Evolutionary conservation across 1,140 invertebrate genomes (phyloP).

Genomic region (Micrasema minimum): DNA sequence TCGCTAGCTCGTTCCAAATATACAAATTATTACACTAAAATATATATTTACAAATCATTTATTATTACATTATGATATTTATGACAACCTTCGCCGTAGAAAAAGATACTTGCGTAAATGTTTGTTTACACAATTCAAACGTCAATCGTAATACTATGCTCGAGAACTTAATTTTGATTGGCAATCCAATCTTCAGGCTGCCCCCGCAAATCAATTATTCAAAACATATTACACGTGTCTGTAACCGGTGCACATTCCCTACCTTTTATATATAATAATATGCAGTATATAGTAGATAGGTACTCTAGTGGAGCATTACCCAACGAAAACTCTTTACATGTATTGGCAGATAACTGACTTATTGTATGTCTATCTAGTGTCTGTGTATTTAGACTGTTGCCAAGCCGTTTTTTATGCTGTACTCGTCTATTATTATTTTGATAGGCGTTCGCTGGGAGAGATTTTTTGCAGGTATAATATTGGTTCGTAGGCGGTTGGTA

Average conservation of each 20-base stretch:
- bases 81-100: too few relatives aligned
- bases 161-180: background rate
- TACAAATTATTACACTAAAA: too few relatives aligned
- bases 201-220: background rate
- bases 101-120: too few relatives aligned
- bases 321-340: slow-evolving; percentile 19
- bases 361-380: too few relatives aligned
- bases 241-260: slow-evolving; percentile 11
- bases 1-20: too few relatives aligned
- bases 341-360: slow-evolving; percentile 19
- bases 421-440: slow-evolving; percentile 33
- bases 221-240: background rate
- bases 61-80: too few relatives aligned
- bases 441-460: slow-evolving; percentile 24
- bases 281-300: background rate
- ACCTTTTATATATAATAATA: background rate
- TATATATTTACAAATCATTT: too few relatives aligned
- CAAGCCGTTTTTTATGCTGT: slow-evolving; percentile 19
- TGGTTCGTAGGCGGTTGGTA: slow-evolving; percentile 13
- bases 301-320: background rate
- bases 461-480: slow-evolving; percentile 36
- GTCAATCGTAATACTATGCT: too few relatives aligned
- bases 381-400: slow-evolving; percentile 31
- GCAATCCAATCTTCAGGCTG: background rate
- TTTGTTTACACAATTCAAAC: too few relatives aligned